Evolutionary conservation across 2,113 vertebrate species (phyloP), one percentile per base, ranked within the genome.

Genomic region (Entelurus aequoreus): DNA sequence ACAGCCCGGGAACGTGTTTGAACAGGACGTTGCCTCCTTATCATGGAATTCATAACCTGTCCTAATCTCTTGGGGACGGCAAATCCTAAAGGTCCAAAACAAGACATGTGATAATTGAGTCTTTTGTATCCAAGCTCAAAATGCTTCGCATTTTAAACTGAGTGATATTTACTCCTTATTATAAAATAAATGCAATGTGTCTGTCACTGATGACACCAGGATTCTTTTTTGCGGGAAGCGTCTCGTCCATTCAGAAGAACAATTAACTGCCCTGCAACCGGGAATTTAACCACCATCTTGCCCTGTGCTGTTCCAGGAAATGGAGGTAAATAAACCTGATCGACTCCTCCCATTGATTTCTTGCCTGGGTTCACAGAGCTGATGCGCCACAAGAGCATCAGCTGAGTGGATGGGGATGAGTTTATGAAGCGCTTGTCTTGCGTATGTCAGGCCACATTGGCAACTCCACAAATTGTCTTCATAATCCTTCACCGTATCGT

Each of bases 281-380:
- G 85, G 87, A 90, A 89, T 65, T 76, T 85, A 82, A 84, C 72
- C 67, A 65, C 65, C 78, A 84, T 84, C 63, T 69, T 58, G 48
- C 75, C 78, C 77, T 80, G 69, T 68, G 63, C 76, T 72, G 61
- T 87, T 91, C 84, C 89, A 70, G 87, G 89, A 91, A 90, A 82
- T 10, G 2, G 13, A 62, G 65, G 71, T 89, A 88, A 90, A 90
- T 90, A 86, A 84, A 75, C 63, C 50, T 21, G 66, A 79, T 80
- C 4, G 77, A 84, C 63, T 65, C 72, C 2, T 80, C 71, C 49
- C 42, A 88, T 90, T 69, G 86, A 90, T 89, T 80, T 83, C 28
- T 61, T 69, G 84, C 83, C 84, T 57, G 11, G 53, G 68, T 79
- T 84, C 76, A 81, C 51, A 48, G 68, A 68, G 73, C 63, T 16